Evolutionary conservation across 2,797 vertebrate species (phyloP).

Genomic region (Crax fasciolata): DNA sequence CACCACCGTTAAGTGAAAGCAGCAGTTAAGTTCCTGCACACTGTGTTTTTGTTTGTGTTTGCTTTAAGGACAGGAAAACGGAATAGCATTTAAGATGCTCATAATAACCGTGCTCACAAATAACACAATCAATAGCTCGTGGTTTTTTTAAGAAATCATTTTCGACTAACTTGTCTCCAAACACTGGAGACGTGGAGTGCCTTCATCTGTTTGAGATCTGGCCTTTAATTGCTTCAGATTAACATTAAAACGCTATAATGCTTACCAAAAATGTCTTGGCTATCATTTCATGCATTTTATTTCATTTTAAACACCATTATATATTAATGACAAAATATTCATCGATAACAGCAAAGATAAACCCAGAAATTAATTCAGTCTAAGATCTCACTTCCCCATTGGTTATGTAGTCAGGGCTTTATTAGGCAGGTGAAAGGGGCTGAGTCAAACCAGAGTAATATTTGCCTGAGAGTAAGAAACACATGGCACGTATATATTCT

Average conservation of each 20-base stretch:
- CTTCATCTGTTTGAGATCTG: slow-evolving; percentile 41
- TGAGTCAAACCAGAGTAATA: not conserved
- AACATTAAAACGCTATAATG: slow-evolving; percentile 4
- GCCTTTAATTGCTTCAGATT: slow-evolving; percentile 47
- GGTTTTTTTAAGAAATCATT: slow-evolving; percentile 42
- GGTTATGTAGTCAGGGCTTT: slow-evolving; percentile 5
- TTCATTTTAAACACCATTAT: slow-evolving; percentile 27
- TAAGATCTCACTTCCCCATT: slow-evolving; percentile 23
- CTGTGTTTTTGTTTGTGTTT: slow-evolving; percentile 34
- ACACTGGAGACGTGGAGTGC: not conserved
- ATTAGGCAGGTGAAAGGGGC: not conserved
- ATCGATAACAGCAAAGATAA: not conserved
- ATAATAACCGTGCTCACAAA: slow-evolving; percentile 16
- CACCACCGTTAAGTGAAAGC: not conserved
- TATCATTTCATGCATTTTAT: slow-evolving; percentile 40
- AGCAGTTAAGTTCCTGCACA: slow-evolving; percentile 25
- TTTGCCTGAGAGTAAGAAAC: not conserved
- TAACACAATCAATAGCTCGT: slow-evolving; percentile 31
- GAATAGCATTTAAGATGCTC: slow-evolving; percentile 29
- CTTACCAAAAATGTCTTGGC: slow-evolving; percentile 22
- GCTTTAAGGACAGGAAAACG: slow-evolving; percentile 14
- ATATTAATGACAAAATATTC: slow-evolving; percentile 28
- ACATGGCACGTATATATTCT: not conserved
- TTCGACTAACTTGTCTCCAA: slow-evolving; percentile 36
- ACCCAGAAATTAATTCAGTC: slow-evolving; percentile 35